Base-by-base conservation (phyloP, 35 echinoderm and acorn worm species). In the Anneissia japonica region DNA sequence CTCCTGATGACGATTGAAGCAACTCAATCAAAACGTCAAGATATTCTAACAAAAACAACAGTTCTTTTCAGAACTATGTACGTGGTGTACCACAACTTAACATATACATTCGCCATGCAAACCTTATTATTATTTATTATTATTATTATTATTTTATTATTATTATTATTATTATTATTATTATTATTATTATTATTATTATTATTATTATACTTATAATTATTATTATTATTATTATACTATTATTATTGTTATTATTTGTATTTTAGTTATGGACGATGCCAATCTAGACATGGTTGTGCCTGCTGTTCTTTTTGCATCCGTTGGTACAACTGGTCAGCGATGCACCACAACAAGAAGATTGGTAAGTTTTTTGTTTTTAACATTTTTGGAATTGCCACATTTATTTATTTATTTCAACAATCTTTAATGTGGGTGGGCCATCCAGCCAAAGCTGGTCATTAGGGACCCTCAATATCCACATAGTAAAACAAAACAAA, bases 271-370 rank as follows among this genome's bases (percentile, higher is more conserved):
- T 1, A 81, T 94, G 88, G 89, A 91, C 29, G 92, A 99, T 87
- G 96, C 96, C 40, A 84, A 99, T 51, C 46, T 99, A 17, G 84
- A 99, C 72, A 87, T 99, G 81, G 92, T 94, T 4, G 86, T 94
- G 31, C 91, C 91, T 79, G 92, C 96, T 35, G 87, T 90, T 77
- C 46, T 99, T 35, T 94, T 99, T 92, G 92, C 92, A 19, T 88
- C 89, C 40, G 96, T 93, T 4, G 96, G 96, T 79, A 99, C 96
- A 32, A 76, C 87, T 43, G 96, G 96, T 16, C 96, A 99, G 80
- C 77, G 95, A 36, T 99, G 96, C 72, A 99, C 96, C 0, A 99
- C 96, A 0, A 99, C 96, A 29, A 91, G 96, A 75, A 74, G 96
- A 37, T 34, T 99, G 92, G 96, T 99, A 90, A 87, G 90, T 56